Base-by-base conservation (phyloP, 2,113 vertebrate genomes). In the Ammodramus savannarum region DNA sequence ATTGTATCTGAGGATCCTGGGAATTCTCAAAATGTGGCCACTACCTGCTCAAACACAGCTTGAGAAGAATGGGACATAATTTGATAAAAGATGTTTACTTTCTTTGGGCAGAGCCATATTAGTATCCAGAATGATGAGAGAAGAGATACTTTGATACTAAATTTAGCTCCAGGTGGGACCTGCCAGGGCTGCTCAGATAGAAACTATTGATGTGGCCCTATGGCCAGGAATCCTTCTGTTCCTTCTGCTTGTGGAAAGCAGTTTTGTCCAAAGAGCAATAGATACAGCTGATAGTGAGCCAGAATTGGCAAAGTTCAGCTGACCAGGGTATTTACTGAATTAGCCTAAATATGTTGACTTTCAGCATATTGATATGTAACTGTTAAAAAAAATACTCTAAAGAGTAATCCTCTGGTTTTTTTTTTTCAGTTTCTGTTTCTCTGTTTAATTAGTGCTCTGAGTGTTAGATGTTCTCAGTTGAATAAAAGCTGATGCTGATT, bases 401-500 rank as follows among this genome's bases (percentile, higher is more conserved):
- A 80, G 72, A 92, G 57, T 46, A 79, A 75, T 73, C 18, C 22
- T 19, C 31, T 85, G 39, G 7, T 2, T 15, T 22, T 89, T 92
- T 89, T 90, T 85, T 68, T 62, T 62, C 44, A 52, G 1, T 85
- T 92, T 94, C 48, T 68, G 2, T 87, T 92, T 95, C 54, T 73
- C 75, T 80, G 39, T 71, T 71, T 89, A 91, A 80, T 92, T 92
- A 89, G 23, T 61, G 9, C 79, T 86, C 48, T 78, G 39, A 79
- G 66, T 63, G 49, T 85, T 90, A 48, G 51, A 10, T 85, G 41
- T 9, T 94, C 48, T 48, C 65, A 54, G 39, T 21, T 90, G 72
- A 96, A 74, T 95, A 78, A 86, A 94, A 96, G 38, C 55, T 91
- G 66, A 73, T 79, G 61, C 65, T 93, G 91, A 68, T 72, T 57